These are phyloP conservation scores for Anastatus disparis DNA, from an alignment of 1,140 invertebrate species.

Conservation along the genomic window DNA sequence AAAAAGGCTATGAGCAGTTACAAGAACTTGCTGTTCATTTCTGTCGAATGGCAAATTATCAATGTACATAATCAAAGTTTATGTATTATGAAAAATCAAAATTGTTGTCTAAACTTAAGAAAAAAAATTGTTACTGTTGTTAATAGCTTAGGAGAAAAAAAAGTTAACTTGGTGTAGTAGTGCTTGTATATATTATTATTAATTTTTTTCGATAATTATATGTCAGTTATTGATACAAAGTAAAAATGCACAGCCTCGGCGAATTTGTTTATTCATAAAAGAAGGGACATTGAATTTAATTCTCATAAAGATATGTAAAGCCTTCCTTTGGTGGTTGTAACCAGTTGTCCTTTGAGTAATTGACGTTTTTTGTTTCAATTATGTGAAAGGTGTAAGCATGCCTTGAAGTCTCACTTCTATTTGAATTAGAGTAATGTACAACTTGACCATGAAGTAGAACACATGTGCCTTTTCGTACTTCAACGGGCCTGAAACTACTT, in stretches of 20 bases:
- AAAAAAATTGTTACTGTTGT: background rate
- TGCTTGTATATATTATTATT: no score
- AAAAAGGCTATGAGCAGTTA: slow-evolving; percentile 54
- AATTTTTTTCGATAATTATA: no score
- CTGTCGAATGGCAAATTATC: slow-evolving; percentile 48
- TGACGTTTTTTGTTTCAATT: slow-evolving; percentile 80
- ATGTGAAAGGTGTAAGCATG: slow-evolving; percentile 97
- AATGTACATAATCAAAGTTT: background rate
- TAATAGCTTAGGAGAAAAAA: background rate
- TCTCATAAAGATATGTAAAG: slow-evolving; percentile 74
- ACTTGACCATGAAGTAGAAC: slow-evolving; percentile 93
- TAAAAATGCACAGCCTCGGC: slow-evolving; percentile 40
- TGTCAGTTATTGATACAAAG: no score
- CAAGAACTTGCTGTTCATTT: slow-evolving; percentile 57
- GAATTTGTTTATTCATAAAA: background rate
- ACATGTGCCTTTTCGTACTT: slow-evolving; percentile 85
- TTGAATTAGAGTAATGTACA: slow-evolving; percentile 90
- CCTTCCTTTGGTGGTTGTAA: slow-evolving; percentile 74
- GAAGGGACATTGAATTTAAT: slow-evolving; percentile 46
- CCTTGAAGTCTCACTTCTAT: slow-evolving; percentile 84
- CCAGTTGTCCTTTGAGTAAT: slow-evolving; percentile 89
- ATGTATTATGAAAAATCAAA: background rate
- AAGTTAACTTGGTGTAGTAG: no score
- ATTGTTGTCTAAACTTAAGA: background rate
- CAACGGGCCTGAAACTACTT: slow-evolving; percentile 80